Evolutionary conservation across 2,797 vertebrate species (phyloP).

Genomic region (Podarcis siculus): DNA sequence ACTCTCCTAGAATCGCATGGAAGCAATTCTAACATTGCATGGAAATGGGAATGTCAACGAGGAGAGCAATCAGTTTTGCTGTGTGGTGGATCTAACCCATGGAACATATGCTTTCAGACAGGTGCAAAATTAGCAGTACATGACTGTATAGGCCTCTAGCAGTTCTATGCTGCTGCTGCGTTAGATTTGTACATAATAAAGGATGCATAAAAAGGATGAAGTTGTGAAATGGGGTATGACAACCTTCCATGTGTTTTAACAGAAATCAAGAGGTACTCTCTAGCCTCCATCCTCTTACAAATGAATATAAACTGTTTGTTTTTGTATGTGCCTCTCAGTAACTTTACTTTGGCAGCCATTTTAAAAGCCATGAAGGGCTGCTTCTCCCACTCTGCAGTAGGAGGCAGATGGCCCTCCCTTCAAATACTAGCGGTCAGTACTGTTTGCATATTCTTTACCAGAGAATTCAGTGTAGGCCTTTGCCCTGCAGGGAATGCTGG

Average conservation of each 20-base stretch:
- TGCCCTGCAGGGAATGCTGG: background rate
- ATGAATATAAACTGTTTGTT: background rate
- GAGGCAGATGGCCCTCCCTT: background rate
- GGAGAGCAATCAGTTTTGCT: background rate
- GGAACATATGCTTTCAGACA: background rate
- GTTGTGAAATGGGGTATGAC: background rate
- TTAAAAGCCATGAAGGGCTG: background rate
- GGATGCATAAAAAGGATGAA: background rate
- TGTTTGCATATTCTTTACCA: background rate
- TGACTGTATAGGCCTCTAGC: background rate
- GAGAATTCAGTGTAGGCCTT: background rate
- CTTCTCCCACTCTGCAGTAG: background rate
- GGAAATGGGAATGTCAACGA: background rate
- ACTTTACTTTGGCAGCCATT: background rate
- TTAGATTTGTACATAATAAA: background rate
- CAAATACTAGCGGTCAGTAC: background rate
- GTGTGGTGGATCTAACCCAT: background rate
- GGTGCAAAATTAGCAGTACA: background rate
- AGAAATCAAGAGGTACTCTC: background rate
- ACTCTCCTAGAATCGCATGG: background rate
- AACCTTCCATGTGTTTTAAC: background rate
- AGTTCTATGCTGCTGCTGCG: background rate
- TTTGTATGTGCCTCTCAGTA: background rate
- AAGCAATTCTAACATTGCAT: background rate
- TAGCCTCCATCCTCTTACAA: background rate